Evolutionary conservation across 2,888 invertebrate species (phyloP).

Genomic region (Disparrhopalites patrizii): DNA sequence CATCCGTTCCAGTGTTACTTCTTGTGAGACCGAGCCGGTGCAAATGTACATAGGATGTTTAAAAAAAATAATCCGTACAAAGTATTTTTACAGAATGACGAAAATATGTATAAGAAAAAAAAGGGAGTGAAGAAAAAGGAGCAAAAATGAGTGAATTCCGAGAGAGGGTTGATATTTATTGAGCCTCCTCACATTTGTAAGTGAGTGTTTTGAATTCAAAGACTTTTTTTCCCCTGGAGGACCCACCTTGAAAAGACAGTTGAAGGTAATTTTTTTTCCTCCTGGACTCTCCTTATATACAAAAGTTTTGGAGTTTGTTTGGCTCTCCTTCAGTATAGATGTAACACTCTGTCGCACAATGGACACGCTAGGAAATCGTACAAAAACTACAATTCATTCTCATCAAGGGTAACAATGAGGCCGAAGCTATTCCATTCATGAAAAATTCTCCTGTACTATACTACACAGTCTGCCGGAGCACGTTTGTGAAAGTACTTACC

Average conservation of each 20-base stretch:
- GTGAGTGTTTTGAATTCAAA: background rate
- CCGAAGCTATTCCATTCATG: constrained; percentile 1
- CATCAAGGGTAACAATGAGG: background rate
- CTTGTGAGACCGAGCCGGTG: too few relatives aligned
- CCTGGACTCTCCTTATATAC: background rate
- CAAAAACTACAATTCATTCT: constrained; percentile 11
- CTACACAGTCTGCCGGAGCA: too few relatives aligned
- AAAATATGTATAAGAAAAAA: background rate
- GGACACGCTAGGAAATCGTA: constrained; percentile 1
- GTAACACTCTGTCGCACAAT: background rate
- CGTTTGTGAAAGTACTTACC: too few relatives aligned
- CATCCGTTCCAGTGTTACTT: too few relatives aligned
- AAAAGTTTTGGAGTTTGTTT: background rate
- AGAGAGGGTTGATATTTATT: constrained; percentile 4
- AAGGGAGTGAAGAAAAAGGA: background rate
- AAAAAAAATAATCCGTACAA: too few relatives aligned
- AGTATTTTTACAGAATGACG: background rate
- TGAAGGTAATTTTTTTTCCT: too few relatives aligned
- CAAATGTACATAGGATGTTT: too few relatives aligned
- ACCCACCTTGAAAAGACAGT: too few relatives aligned
- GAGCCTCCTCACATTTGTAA: too few relatives aligned
- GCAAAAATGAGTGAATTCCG: background rate
- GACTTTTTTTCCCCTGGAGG: too few relatives aligned
- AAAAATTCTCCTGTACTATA: too few relatives aligned
- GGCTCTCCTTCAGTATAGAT: background rate